phyloP scores from a whole-genome alignment of 2,888 invertebrate species.

The Lasiommata megera region DNA sequence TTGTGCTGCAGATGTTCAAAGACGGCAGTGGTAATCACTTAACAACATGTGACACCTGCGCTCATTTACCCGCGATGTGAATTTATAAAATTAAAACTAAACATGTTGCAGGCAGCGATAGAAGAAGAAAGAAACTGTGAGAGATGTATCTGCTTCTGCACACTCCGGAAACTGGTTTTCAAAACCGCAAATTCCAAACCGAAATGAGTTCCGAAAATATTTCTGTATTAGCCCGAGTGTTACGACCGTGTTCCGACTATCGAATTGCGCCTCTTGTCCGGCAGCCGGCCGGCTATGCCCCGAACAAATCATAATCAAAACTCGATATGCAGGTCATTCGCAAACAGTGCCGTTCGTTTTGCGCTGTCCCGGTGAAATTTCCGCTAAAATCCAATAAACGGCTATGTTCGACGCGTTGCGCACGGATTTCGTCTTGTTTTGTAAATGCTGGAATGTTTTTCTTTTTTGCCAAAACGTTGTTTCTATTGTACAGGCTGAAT shows the following conservation, averaged over 20 bases:
- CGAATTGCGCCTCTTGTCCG: conserved; percentile 25
- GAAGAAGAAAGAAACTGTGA: no score
- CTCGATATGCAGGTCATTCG: conserved; percentile 68
- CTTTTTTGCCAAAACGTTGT: conserved; percentile 25
- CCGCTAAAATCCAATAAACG: conserved; percentile 75
- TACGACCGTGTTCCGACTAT: conserved; percentile 25
- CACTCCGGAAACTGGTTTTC: background rate
- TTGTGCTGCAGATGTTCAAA: no score
- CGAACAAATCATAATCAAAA: conserved; percentile 70
- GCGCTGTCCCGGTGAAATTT: conserved; percentile 60
- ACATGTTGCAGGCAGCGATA: no score
- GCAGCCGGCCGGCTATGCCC: conserved; percentile 27
- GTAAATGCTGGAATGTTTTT: conserved; percentile 30
- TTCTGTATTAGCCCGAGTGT: conserved; percentile 22
- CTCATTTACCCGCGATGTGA: no score
- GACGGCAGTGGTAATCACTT: no score
- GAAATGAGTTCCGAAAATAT: conserved; percentile 11
- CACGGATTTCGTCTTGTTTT: conserved; percentile 41
- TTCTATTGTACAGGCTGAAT: conserved; percentile 16
- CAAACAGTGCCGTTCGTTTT: conserved; percentile 60
- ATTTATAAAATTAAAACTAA: no score
- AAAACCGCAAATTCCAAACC: background rate
- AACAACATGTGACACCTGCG: no score
- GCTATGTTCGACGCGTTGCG: conserved; percentile 44
- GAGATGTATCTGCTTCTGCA: no score